Evolutionary conservation across 2,888 invertebrate species (phyloP), one percentile per base, ranked within the genome.

Genomic region (Diploptera punctata): DNA sequence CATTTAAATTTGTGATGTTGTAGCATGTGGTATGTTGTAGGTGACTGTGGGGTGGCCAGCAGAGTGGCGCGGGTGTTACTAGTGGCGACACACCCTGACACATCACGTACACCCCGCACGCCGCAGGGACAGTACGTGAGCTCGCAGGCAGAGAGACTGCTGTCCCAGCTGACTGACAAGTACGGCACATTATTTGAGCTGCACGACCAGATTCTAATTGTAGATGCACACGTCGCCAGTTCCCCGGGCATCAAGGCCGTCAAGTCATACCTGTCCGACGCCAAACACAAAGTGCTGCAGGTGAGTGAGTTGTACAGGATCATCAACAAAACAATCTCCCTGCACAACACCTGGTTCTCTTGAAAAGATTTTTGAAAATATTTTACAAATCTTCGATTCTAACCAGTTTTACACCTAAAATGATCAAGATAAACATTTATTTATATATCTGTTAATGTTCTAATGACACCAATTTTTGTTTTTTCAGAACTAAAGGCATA

Each of bases 61-160:
- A 82, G 84, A 75, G 81, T 84, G 18, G 83, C 86, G 0, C 81
- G 82, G 69, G 84, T 91, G n/a, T 81, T 89, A 10, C 80, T 91
- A 49, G 84, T 91, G 2, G 91, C 87, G 4, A 90, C 90, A 0
- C 90, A 91, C 78, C 88, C 88, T 2, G 89, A 90, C 77, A 81
- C 82, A 18, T 84, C 65, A 38, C 79, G 85, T 60, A 86, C 87
- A 57, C 82, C 83, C 10, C 85, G 85, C 77, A 86, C 85, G 62
- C 82, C 85, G 61, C 82, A 85, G 67, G 89, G 89, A 24, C 87
- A 88, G 76, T 87, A 86, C 81, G 80, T 85, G n/a, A 86, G 86
- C 76, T 84, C 86, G 4, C 87, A 88, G 75, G 86, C 86, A 16
- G 86, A 86, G 74, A 84, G 82, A 74, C 81, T 84, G 54, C 80